Evolutionary conservation across 2,888 invertebrate genomes (phyloP).

Genomic region (Drosophila longiperda): DNA sequence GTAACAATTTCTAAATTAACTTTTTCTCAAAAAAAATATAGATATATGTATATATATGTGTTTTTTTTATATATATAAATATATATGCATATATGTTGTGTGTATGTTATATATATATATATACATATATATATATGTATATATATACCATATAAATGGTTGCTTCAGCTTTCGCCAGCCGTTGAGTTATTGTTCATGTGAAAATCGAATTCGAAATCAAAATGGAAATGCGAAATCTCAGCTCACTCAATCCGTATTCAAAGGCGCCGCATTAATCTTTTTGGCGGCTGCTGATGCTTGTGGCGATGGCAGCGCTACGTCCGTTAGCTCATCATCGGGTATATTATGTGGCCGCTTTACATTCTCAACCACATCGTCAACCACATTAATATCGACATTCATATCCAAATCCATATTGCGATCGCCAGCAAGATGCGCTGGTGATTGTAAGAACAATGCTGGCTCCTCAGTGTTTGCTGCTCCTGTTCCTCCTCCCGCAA

Average conservation of each 20-base stretch:
- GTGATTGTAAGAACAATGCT: slow-evolving; percentile 21
- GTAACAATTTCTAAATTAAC: slow-evolving; percentile 73
- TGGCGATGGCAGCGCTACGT: slow-evolving; percentile 57
- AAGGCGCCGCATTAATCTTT: slow-evolving; percentile 57
- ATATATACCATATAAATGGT: slow-evolving; percentile 33
- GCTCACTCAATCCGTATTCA: slow-evolving; percentile 71
- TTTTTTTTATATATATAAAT: slow-evolving; percentile 5
- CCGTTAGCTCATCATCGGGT: slow-evolving; percentile 56
- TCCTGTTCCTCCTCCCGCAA: not conserved
- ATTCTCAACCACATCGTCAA: slow-evolving; percentile 12
- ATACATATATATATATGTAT: slow-evolving; percentile 27
- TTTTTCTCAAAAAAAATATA: slow-evolving; percentile 54
- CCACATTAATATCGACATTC: slow-evolving; percentile 3
- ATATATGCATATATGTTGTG: slow-evolving; percentile 43
- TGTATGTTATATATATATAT: slow-evolving; percentile 7
- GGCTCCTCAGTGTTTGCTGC: not conserved
- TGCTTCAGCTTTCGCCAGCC: slow-evolving; percentile 18
- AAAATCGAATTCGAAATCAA: slow-evolving; percentile 15
- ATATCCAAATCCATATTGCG: slow-evolving; percentile 32
- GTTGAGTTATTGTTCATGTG: slow-evolving; percentile 19
- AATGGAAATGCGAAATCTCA: not conserved
- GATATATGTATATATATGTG: slow-evolving; percentile 43
- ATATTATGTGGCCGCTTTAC: slow-evolving; percentile 14
- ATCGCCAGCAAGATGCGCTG: slow-evolving; percentile 36
- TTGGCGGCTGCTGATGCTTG: slow-evolving; percentile 42